phyloP scores from a whole-genome alignment of 2,888 invertebrate species.

The Dendrolimus pini region DNA sequence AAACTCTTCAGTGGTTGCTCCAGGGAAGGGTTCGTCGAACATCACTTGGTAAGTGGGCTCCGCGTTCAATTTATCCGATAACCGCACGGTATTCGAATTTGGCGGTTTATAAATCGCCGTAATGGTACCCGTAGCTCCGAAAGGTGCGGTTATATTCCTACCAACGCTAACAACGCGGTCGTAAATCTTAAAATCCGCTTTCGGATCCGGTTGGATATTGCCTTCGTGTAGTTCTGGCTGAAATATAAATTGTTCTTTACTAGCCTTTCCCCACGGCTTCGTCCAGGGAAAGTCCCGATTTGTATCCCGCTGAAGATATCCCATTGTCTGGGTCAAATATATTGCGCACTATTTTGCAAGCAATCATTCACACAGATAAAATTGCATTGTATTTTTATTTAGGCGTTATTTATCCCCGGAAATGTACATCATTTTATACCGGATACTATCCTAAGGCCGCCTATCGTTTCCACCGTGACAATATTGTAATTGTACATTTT shows the following conservation, averaged over 20 bases:
- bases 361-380: too few relatives aligned
- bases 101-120: slow-evolving; percentile 77
- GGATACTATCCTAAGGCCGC: too few relatives aligned
- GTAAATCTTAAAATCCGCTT: slow-evolving; percentile 80
- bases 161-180: slow-evolving; percentile 91
- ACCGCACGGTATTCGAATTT: slow-evolving; percentile 56
- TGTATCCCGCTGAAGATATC: too few relatives aligned
- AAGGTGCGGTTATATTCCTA: slow-evolving; percentile 85
- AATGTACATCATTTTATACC: too few relatives aligned
- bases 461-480: too few relatives aligned
- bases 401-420: too few relatives aligned
- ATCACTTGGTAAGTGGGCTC: slow-evolving; percentile 85
- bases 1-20: slow-evolving; percentile 66
- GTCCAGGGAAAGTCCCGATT: too few relatives aligned
- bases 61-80: slow-evolving; percentile 67
- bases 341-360: too few relatives aligned
- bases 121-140: slow-evolving; percentile 90
- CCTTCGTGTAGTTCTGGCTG: slow-evolving; percentile 70
- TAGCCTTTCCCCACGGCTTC: too few relatives aligned
- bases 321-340: too few relatives aligned
- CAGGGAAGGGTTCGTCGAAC: slow-evolving; percentile 86
- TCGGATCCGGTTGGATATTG: slow-evolving; percentile 81
- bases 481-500: too few relatives aligned
- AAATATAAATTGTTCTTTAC: background rate
- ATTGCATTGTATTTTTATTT: too few relatives aligned